Conservation (phyloP, 2,113 vertebrate genomes). For the Aphyosemion australe region DNA sequence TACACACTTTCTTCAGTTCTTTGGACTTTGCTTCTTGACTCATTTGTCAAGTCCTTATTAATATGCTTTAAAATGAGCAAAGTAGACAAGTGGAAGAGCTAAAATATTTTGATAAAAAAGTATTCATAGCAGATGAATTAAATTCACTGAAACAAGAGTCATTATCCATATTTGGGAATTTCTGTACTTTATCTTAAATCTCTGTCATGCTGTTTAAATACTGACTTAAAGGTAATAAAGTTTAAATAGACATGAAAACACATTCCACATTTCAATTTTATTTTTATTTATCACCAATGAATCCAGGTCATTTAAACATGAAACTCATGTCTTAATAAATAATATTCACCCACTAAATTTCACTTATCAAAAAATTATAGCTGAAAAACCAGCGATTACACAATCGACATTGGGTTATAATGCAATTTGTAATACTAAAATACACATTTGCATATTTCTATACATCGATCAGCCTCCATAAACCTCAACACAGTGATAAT, state of each 20-base stretch:
- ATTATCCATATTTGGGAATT: no score
- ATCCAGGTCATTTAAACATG: conserved; percentile 58
- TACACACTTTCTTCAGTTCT: no score
- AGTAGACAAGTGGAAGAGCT: no score
- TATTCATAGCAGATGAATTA: no score
- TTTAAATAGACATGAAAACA: background rate
- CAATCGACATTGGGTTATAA: conserved; percentile 71
- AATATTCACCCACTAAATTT: conserved; percentile 61
- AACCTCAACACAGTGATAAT: conserved; percentile 45
- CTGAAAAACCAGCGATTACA: conserved; percentile 53
- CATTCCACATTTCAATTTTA: conserved; percentile 53
- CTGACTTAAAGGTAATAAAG: no score
- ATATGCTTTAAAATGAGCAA: no score
- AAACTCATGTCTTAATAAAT: conserved; percentile 74
- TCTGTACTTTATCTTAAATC: no score
- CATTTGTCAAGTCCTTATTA: no score
- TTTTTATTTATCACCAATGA: conserved; percentile 55
- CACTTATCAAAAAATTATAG: conserved; percentile 63
- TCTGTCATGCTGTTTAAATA: no score
- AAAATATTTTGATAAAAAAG: no score
- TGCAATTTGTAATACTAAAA: conserved; percentile 64
- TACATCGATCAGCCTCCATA: conserved; percentile 33
- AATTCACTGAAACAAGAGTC: no score
- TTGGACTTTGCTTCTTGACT: no score
- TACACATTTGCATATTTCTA: conserved; percentile 61